Percentiles rank a stretch among this genome's conserved stretches.
These are phyloP conservation scores for Tragelaphus scriptus DNA, from an alignment of 2,113 vertebrate genomes.

Conservation along the genomic window DNA sequence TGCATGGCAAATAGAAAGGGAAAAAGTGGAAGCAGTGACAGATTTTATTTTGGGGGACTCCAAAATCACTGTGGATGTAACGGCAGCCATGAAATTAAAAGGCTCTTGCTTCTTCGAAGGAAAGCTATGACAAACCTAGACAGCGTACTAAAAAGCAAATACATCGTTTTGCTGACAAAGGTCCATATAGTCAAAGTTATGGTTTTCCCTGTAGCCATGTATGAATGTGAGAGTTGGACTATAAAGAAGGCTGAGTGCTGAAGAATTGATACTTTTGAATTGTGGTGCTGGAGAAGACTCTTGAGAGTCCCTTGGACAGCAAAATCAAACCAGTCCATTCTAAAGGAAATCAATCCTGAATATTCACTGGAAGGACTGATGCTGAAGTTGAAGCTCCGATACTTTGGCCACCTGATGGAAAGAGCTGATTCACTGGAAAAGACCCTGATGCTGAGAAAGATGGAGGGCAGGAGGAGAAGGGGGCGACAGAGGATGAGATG, in stretches of 20 bases:
- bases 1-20: neutral
- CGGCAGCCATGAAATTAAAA: neutral
- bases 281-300: neutral
- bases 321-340: neutral
- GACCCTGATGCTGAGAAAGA: neutral
- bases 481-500: neutral
- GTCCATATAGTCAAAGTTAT: neutral
- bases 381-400: neutral
- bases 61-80: neutral
- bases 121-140: neutral
- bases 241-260: neutral
- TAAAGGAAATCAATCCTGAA: neutral
- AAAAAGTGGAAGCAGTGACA: neutral
- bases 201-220: neutral
- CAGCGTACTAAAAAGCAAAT: neutral
- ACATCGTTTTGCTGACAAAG: neutral
- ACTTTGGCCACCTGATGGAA: neutral
- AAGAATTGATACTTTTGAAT: neutral
- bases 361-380: neutral
- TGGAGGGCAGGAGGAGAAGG: neutral
- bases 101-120: neutral
- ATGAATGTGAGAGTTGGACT: neutral
- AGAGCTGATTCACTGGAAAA: neutral
- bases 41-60: neutral
- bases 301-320: neutral